A percentile compares a stretch with the other conserved stretches of the same genome.
Evolutionary conservation across 2,888 invertebrate genomes (phyloP).

Genomic region (Acholoe squamosa): DNA sequence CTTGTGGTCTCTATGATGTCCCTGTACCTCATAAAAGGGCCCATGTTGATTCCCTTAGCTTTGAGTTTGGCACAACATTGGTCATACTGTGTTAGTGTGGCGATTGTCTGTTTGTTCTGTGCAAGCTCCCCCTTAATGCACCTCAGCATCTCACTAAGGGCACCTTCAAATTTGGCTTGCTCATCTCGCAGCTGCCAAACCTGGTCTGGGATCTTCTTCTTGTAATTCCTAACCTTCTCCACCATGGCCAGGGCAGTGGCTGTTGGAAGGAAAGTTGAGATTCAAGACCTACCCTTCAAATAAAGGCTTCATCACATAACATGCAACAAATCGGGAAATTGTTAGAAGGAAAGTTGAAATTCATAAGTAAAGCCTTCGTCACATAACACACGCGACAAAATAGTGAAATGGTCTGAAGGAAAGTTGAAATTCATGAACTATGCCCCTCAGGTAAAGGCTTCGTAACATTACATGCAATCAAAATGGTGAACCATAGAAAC

Average conservation of each 20-base stretch:
- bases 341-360: no score
- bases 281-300: no score
- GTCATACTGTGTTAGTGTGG: slow-evolving; percentile 73
- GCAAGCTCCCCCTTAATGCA: slow-evolving; percentile 73
- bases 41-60: neutral
- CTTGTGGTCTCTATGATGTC: neutral
- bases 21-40: neutral
- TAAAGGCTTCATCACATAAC: no score
- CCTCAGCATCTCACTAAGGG: slow-evolving; percentile 75
- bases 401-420: no score
- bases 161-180: slow-evolving; percentile 74
- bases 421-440: no score
- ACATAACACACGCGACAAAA: no score
- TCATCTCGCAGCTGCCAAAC: slow-evolving; percentile 71
- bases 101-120: slow-evolving; percentile 68
- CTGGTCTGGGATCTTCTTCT: slow-evolving; percentile 17
- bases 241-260: slow-evolving; percentile 13
- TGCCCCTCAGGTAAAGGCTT: no score
- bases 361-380: no score
- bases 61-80: slow-evolving; percentile 66
- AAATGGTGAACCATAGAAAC: no score
- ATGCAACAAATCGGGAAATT: no score
- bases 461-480: no score
- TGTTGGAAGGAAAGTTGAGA: neutral
- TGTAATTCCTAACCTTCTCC: neutral